A percentile compares a stretch with the other conserved stretches of the same genome.
phyloP scores from a whole-genome alignment of 2,888 invertebrate genomes.

The Byasa hedistus region DNA sequence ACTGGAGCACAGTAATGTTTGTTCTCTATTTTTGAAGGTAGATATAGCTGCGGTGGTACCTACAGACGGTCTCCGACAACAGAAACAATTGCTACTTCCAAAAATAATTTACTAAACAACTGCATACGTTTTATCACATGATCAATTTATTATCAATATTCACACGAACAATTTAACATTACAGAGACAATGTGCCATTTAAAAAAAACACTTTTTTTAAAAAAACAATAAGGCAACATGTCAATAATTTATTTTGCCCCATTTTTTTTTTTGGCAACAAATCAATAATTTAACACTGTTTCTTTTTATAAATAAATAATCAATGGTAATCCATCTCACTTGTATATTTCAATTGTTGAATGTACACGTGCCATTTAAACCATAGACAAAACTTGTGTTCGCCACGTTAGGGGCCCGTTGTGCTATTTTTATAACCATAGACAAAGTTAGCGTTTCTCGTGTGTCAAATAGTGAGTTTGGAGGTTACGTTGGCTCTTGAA shows the following conservation, averaged over 20 bases:
- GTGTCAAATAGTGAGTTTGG: slow-evolving; percentile 41
- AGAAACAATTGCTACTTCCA: no score
- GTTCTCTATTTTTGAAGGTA: no score
- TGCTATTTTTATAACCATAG: slow-evolving; percentile 12
- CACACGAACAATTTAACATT: background rate
- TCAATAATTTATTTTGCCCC: no score
- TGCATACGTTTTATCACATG: background rate
- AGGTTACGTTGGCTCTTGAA: slow-evolving; percentile 43
- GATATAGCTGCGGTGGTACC: no score
- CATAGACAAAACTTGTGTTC: no score
- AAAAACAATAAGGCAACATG: no score
- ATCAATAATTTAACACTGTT: background rate
- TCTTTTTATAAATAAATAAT: background rate
- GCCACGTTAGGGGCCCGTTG: background rate
- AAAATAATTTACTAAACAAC: background rate
- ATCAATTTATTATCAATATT: background rate
- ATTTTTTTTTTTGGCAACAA: no score
- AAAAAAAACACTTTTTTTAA: no score
- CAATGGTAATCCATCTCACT: background rate
- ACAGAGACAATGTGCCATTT: background rate
- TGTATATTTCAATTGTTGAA: background rate
- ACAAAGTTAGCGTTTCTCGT: slow-evolving; percentile 34
- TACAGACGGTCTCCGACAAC: no score
- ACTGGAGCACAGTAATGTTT: no score
- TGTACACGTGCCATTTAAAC: background rate